These are phyloP conservation scores for Sylvilagus bachmani DNA, from an alignment of 2,113 vertebrate species.

Conservation along the genomic window DNA sequence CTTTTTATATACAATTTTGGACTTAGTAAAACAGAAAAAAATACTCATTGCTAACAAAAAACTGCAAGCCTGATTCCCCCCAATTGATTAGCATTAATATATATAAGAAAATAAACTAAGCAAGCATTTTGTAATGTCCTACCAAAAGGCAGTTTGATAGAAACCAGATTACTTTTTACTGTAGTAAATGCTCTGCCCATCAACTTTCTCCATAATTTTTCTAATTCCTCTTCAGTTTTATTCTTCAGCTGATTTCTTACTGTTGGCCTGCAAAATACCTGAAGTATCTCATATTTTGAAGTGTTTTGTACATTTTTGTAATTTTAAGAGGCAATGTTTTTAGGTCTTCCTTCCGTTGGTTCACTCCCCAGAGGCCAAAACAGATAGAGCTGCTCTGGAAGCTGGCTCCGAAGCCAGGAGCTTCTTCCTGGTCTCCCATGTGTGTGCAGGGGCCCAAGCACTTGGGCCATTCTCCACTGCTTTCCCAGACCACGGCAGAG, in stretches of 20 bases:
- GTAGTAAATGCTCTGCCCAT: background rate
- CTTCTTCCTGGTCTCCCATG: too few relatives aligned
- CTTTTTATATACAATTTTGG: background rate
- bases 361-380: too few relatives aligned
- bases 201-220: background rate
- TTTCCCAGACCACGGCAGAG: too few relatives aligned
- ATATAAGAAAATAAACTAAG: background rate
- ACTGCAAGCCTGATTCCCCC: background rate
- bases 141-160: constrained; percentile 41
- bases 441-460: too few relatives aligned
- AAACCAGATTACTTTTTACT: constrained; percentile 22
- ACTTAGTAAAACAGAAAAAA: constrained; percentile 46
- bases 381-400: too few relatives aligned
- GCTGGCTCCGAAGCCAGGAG: too few relatives aligned
- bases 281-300: constrained; percentile 12
- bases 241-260: constrained; percentile 29
- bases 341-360: too few relatives aligned
- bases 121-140: background rate
- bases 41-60: background rate
- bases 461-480: too few relatives aligned
- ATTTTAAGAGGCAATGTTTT: constrained; percentile 12
- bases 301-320: too few relatives aligned
- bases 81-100: constrained; percentile 2
- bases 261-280: constrained; percentile 57
- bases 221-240: constrained; percentile 25